Base-by-base conservation (phyloP, 30 jellyfish, hydroid and myxozoan species). In the Pelagia noctiluca region DNA sequence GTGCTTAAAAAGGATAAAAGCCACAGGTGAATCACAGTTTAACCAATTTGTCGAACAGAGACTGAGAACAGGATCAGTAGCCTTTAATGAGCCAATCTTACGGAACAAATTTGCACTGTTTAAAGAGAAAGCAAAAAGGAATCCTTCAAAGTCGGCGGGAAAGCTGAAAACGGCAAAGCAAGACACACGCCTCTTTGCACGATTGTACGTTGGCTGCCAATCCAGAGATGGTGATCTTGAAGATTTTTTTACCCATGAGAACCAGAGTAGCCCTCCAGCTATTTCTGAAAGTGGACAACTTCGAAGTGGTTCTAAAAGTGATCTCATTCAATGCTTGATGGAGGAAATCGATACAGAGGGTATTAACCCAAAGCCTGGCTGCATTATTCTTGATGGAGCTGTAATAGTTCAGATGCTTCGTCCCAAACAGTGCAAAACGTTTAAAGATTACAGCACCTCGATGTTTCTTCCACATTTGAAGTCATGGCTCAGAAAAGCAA, bases 1-100 rank as follows among this genome's bases (percentile, higher is more conserved):
- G 13, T 13, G 84, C 31, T 57, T 49, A 13, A 32, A 28, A 21
- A 25, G 33, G 0, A 0, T 76, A 3, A 33, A 23, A 26, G 53
- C 2, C 36, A 24, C 34, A 26, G 88, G 88, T 10, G 29, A 53
- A 53, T n/a, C 30, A 34, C 82, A 48, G 63, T 76, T 22, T 35
- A 34, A 76, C 4, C n/a, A 28, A 12, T 76, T 49, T 23, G 80
- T 76, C 13, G 22, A 53, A 18, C 63, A 52, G 11, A 24, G 88
- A 18, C 36, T 76, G 2, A 30, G 18, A 2, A 23, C 78, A 19
- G 19, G 65, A 2, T 28, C 3, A 19, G 36, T 18, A 23, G 21
- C 80, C 24, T 13, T 78, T 25, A n/a, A 18, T 33, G 71, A 42
- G n/a, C 84, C 84, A 25, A 71, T 71, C 71, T 25, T 3, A 42